Base-by-base conservation (phyloP, 2,797 vertebrate species). In the Neopelma chrysocephalum region DNA sequence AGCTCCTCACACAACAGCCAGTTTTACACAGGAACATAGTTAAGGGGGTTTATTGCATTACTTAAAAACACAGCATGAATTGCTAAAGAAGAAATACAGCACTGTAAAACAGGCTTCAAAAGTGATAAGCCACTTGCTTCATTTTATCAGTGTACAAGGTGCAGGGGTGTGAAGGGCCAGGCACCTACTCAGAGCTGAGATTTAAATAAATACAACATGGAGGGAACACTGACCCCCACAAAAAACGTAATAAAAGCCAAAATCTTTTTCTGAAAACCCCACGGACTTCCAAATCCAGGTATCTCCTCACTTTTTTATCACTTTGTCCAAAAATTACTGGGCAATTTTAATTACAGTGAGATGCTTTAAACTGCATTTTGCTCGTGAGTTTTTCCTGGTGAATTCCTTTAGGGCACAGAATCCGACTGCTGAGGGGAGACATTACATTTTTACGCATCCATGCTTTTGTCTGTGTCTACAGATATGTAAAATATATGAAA, bases 61-160 rank as follows among this genome's bases (percentile, higher is more conserved):
- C 95, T 96, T 93, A 92, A 97, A 97, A 97, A 91, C 47, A 16
- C 91, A 92, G 94, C 91, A 77, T 66, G 92, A 89, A 90, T 76
- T 83, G 76, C 90, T 73, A 40, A 95, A 91, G 77, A 73, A 96
- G 96, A 96, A 56, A 88, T 15, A 54, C 26, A 4, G 8, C 58
- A 73, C 82, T 45, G 69, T 50, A 89, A 93, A 96, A 96, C 65
- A 92, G 86, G 81, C 91, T 96, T 96, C 94, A 77, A 66, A 96
- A 94, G 77, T 38, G 77, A 51, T 93, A 96, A 95, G 51, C n/a
- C 34, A 73, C 86, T 96, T 65, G 82, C 40, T 96, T 89, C 57
- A 42, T 93, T 95, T 96, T 95, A 96, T 96, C 96, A 95, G 88
- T 56, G 68, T 86, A 91, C 84, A 42, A 91, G 8, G 29, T 34